Percentiles rank a stretch among this genome's conserved stretches.
These are phyloP conservation scores for Lycodopsis pacificus DNA, from an alignment of 2,797 vertebrate species.

Conservation along the genomic window DNA sequence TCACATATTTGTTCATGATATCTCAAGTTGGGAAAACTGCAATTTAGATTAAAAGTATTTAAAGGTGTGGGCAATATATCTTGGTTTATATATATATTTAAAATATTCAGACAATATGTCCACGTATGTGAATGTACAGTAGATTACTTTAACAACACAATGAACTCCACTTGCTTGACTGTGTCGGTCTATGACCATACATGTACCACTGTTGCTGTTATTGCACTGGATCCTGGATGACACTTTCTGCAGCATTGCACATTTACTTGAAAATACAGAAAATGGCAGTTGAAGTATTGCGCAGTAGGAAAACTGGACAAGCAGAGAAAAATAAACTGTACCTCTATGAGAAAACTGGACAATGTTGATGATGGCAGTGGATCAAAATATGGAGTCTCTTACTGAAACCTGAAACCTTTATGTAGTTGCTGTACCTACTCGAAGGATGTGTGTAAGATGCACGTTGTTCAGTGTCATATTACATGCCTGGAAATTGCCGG, in stretches of 20 bases:
- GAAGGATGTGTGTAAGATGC: slow-evolving; percentile 36
- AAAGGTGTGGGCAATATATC: background rate
- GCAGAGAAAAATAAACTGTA: background rate
- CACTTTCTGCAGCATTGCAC: slow-evolving; percentile 34
- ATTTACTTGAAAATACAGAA: slow-evolving; percentile 53
- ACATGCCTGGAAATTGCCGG: slow-evolving; percentile 24
- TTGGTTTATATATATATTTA: background rate
- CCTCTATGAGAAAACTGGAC: background rate
- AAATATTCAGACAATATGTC: background rate
- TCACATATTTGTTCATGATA: slow-evolving; percentile 45
- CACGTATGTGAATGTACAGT: background rate
- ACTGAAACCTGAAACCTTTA: slow-evolving; percentile 17
- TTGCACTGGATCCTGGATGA: slow-evolving; percentile 62
- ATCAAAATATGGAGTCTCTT: slow-evolving; percentile 13
- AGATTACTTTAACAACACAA: slow-evolving; percentile 4
- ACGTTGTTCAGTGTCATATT: slow-evolving; percentile 36
- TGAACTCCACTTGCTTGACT: background rate
- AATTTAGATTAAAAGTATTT: background rate
- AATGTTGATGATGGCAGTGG: background rate
- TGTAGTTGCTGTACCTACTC: slow-evolving; percentile 29
- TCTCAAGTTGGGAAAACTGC: slow-evolving; percentile 6
- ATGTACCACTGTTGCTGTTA: slow-evolving; percentile 33
- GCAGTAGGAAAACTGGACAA: slow-evolving; percentile 9
- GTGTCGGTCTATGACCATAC: slow-evolving; percentile 26
- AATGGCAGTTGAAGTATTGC: background rate